Base-by-base conservation (phyloP, 2,797 vertebrate genomes). In the Liasis olivaceus region DNA sequence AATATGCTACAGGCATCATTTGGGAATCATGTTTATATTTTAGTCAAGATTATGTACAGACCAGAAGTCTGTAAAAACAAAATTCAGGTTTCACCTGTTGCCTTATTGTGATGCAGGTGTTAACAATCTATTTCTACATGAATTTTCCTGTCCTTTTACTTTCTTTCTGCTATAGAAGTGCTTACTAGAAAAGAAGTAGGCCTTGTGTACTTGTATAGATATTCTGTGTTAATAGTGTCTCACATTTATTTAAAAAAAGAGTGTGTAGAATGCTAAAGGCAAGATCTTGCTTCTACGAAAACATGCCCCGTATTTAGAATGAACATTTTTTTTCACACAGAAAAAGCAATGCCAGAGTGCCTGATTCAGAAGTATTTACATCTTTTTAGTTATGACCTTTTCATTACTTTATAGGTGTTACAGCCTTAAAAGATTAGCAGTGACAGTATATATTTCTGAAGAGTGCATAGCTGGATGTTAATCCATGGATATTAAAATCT, bases 261-360 rank as follows among this genome's bases (percentile, higher is more conserved):
- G 81, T 96, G 90, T 87, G 94, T 89, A 93, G 20, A 90, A 51
- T 6, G 54, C 64, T 88, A 90, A 95, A 94, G 36, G 31, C 93
- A 93, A 95, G 94, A 96, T 97, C 93, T 95, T 95, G 62, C 87
- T 95, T 93, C 91, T 94, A 95, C 17, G 2, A 90, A 64, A 93
- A 95, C 92, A n/a, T 5, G 0, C 90, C 59, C 94, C 96, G 84
- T 91, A 59, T 9, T 47, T 69, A 91, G 89, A 96, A 77, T 1
- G 8, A 77, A 17, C 69, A 77, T 77, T 77, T 22, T 72, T 42
- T 42, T 77, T 77, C 69, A 77, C 36, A 77, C 42, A 77, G 36
- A 42, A 77, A 77, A 36, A 77, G 17, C 31, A 77, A 22, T 42
- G 64, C 88, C 87, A 96, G 63, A 95, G 86, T 92, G 47, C 93